phyloP scores from a whole-genome alignment of 2,113 vertebrate species.

The Eurypyga helias region DNA sequence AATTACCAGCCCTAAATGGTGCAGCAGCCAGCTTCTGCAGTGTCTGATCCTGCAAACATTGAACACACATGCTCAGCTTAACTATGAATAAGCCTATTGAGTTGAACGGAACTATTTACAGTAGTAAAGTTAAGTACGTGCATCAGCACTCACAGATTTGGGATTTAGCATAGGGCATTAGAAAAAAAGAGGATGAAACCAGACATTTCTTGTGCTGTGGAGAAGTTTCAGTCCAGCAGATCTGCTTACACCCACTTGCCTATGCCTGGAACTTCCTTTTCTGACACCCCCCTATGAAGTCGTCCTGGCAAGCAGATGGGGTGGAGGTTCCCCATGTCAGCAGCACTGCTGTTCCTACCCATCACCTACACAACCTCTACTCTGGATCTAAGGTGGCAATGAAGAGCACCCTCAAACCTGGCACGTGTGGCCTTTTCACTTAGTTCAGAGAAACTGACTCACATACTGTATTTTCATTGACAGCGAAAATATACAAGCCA shows the following conservation, averaged over 20 bases:
- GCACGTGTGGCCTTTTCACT: background rate
- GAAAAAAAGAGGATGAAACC: background rate
- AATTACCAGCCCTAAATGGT: conserved; percentile 29
- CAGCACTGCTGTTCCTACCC: background rate
- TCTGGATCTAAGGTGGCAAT: background rate
- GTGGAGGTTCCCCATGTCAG: background rate
- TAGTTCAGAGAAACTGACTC: background rate
- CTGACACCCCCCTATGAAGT: background rate
- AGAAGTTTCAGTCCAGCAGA: background rate
- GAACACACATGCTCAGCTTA: conserved; percentile 27
- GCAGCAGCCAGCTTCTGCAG: background rate
- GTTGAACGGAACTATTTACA: conserved; percentile 33
- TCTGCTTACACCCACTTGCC: background rate
- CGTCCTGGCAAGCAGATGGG: background rate
- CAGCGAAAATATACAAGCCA: background rate
- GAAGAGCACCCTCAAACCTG: background rate
- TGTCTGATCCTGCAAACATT: conserved; percentile 8
- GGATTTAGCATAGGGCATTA: background rate
- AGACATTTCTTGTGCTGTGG: background rate
- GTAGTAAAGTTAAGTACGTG: background rate
- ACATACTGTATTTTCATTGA: background rate
- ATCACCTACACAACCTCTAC: background rate
- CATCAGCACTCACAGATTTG: background rate
- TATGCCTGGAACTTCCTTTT: background rate
- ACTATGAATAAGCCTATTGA: conserved; percentile 25